Evolutionary conservation across 2,888 invertebrate genomes (phyloP), one percentile per base, ranked within the genome.

Genomic region (Apocheima hispidaria): DNA sequence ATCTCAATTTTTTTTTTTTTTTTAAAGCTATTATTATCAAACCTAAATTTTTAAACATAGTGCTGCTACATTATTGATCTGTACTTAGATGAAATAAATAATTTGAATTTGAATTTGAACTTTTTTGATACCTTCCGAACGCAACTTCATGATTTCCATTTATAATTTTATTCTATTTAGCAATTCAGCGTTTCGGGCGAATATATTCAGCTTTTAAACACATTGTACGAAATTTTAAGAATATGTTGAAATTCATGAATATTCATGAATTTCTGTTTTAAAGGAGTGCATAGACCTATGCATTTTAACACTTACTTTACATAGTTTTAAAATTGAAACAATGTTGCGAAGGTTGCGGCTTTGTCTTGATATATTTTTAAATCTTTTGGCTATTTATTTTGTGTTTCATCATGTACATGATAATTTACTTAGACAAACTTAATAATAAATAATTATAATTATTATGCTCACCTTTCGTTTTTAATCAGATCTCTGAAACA

Each of bases 231-330:
- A 46, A 52, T 51, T 48, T 55, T 26, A 52, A 53, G 46, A 56
- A 53, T 60, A 53, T 56, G 63, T 56, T 59, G 65, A 66, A 65
- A 63, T 59, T 59, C 60, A 69, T 65, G 63, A 62, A 58, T 50
- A 54, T 64, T 63, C 64, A 60, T 46, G 51, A 56, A 65, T 55
- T 58, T 28, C 43, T 43, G 21, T 55, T 53, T 28, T 30, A 44
- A 38, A 60, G n/a, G 43, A 28, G 40, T 21, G 21, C 50, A 38
- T 1, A 14, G 46, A 63, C 59, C 64, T 60, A 64, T 69, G 69
- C 69, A 67, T 69, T 63, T 66, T 63, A 67, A 67, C 65, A 63
- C 63, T n/a, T 66, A 33, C 36, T 66, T 69, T 65, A 65, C 69
- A 68, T 68, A 54, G 28, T 46, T 16, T 21, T 26, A 28, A 52